Evolutionary conservation across 2,888 invertebrate species (phyloP).

Genomic region (Atrina japonica): DNA sequence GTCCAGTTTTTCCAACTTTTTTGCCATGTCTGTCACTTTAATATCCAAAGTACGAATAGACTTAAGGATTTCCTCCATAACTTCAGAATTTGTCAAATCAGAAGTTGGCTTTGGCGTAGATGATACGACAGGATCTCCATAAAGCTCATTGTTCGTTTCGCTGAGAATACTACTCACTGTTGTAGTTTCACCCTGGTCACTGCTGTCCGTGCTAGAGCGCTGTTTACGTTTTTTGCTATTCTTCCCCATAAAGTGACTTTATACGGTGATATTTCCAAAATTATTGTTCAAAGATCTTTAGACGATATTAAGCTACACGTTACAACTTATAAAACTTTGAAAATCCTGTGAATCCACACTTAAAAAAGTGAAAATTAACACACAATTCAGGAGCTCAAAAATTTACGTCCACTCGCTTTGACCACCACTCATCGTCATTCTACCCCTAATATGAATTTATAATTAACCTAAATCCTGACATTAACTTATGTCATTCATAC

Average conservation of each 20-base stretch:
- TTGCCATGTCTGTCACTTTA: constrained; percentile 1
- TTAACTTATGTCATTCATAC: too few relatives aligned
- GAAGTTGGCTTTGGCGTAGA: background rate
- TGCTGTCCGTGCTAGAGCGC: background rate
- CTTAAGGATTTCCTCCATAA: background rate
- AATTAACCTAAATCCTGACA: too few relatives aligned
- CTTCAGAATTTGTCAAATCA: background rate
- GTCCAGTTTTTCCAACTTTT: background rate
- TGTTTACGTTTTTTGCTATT: constrained; percentile 1
- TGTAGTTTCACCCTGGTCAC: background rate
- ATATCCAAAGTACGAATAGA: background rate
- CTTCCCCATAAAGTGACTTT: background rate
- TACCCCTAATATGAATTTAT: too few relatives aligned
- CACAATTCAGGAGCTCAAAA: too few relatives aligned
- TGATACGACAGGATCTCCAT: background rate
- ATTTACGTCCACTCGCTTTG: too few relatives aligned
- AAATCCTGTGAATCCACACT: too few relatives aligned
- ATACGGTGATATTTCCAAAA: too few relatives aligned
- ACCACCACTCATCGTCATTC: too few relatives aligned
- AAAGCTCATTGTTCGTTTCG: background rate
- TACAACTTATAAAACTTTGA: too few relatives aligned
- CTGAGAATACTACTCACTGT: constrained; percentile 5
- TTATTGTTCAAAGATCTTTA: too few relatives aligned
- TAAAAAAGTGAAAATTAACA: too few relatives aligned
- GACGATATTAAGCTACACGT: too few relatives aligned